phyloP scores from a whole-genome alignment of 1,140 invertebrate species.

The Alviniconcha marisindica region DNA sequence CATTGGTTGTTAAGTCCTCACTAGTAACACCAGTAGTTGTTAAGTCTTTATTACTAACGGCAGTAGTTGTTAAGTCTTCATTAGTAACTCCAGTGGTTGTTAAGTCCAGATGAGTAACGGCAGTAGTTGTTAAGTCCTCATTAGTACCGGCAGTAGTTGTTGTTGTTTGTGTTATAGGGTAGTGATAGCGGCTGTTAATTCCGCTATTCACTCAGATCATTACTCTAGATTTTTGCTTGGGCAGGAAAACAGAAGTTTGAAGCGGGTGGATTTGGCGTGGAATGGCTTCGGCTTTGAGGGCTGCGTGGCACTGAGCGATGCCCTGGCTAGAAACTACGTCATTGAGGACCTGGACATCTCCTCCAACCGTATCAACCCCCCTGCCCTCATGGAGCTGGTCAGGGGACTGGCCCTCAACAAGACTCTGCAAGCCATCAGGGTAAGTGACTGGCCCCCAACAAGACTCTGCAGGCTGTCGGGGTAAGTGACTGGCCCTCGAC shows the following conservation, averaged over 20 bases:
- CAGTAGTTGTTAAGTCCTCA: too few relatives aligned
- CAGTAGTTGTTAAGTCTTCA: too few relatives aligned
- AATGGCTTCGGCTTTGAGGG: slow-evolving; percentile 73
- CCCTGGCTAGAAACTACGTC: slow-evolving; percentile 60
- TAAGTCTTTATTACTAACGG: too few relatives aligned
- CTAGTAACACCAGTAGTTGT: too few relatives aligned
- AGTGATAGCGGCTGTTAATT: neutral
- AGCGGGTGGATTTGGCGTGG: slow-evolving; percentile 64
- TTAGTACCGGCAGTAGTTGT: too few relatives aligned
- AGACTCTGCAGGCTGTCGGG: too few relatives aligned
- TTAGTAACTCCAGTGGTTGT: too few relatives aligned
- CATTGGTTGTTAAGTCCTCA: too few relatives aligned
- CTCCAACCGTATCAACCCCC: slow-evolving; percentile 68
- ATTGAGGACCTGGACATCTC: slow-evolving; percentile 63
- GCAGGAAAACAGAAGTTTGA: slow-evolving; percentile 60
- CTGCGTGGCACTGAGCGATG: slow-evolving; percentile 60
- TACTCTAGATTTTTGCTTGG: too few relatives aligned
- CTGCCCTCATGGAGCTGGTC: slow-evolving; percentile 64
- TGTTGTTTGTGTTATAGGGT: too few relatives aligned
- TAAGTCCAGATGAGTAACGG: too few relatives aligned
- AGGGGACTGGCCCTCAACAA: slow-evolving; percentile 66
- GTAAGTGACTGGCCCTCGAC: slow-evolving; percentile 60
- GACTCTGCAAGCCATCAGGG: slow-evolving; percentile 57
- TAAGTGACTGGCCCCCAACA: slow-evolving; percentile 32
- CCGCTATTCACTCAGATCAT: slow-evolving; percentile 3